Conservation (phyloP, 2,113 vertebrate genomes). For the Dasyprocta punctata region DNA sequence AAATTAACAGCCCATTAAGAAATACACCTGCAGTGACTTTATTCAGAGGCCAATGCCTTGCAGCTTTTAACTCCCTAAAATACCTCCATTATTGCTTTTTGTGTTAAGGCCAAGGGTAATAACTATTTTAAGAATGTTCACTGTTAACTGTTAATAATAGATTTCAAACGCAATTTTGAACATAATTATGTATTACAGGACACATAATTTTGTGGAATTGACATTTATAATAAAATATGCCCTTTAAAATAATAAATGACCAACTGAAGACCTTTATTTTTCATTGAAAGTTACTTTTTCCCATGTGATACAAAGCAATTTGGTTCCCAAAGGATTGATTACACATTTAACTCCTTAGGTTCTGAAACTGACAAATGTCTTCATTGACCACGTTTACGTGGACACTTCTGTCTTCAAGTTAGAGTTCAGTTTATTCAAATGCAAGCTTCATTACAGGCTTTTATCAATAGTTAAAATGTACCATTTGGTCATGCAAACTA, state of each 20-base stretch:
- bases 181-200: conserved; percentile 80
- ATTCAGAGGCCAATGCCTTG: conserved; percentile 72
- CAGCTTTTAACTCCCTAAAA: conserved; percentile 79
- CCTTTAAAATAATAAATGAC: conserved; percentile 78
- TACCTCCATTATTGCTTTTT: conserved; percentile 78
- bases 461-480: conserved; percentile 57
- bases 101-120: conserved; percentile 82
- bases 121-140: conserved; percentile 82
- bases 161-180: conserved; percentile 80
- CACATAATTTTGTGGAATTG: conserved; percentile 78
- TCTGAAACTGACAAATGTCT: conserved; percentile 16
- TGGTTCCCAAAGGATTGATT: conserved; percentile 63
- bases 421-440: conserved; percentile 50
- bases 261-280: conserved; percentile 73
- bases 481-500: conserved; percentile 40
- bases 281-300: conserved; percentile 71
- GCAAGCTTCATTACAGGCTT: not conserved
- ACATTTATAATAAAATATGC: conserved; percentile 79
- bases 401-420: conserved; percentile 31
- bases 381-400: conserved; percentile 50
- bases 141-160: conserved; percentile 82
- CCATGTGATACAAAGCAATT: conserved; percentile 51
- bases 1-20: conserved; percentile 80
- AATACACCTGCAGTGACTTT: conserved; percentile 78
- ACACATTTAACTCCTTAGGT: conserved; percentile 69